Evolutionary conservation across 1,140 invertebrate genomes (phyloP), one percentile per base, ranked within the genome.

Genomic region (Episyrphus balteatus): DNA sequence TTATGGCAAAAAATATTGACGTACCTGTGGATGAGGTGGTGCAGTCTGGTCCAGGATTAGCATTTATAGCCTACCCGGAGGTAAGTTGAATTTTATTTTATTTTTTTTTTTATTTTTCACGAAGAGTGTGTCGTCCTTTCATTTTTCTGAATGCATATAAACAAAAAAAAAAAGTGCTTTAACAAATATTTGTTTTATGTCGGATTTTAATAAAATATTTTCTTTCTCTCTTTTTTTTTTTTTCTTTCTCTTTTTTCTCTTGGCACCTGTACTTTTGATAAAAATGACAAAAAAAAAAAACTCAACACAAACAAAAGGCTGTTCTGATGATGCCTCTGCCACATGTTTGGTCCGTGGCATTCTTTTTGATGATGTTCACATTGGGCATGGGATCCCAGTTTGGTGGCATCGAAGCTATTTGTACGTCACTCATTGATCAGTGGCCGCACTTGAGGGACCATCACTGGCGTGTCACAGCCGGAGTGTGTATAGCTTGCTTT

Each of bases 21-120:
- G 82, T 85, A 3, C 73, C 76, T 17, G 82, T 87, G 2, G 75
- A 77, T 5, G 76, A 79, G 34, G 84, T 87, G 19, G 84, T 86
- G 14, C 82, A 85, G 47, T 80, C 86, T 36, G 86, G 72, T 1
- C 84, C 86, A 38, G 86, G 87, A 2, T 64, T 91, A 40, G 86
- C 86, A 1, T 91, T 90, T 58, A 85, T 89, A 48, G 86, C 88
- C 8, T 91, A 92, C 63, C 88, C 88, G 0, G 87, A 89, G 67
- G 87, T 87, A 26, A 26, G 21, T 26, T 26, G 21, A 8, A n/a
- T n/a, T n/a, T n/a, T n/a, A n/a, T n/a, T n/a, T 8, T 5, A 26
- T 26, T 3, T 26, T 26, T 26, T 8, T 26, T 8, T 26, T 3
- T 5, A 3, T 26, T 8, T 3, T 26, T 3, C 21, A 26, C 21